A percentile compares a stretch with the other conserved stretches of the same genome.
Evolutionary conservation across 2,888 invertebrate genomes (phyloP).

Genomic region (Tortricodes alternella): DNA sequence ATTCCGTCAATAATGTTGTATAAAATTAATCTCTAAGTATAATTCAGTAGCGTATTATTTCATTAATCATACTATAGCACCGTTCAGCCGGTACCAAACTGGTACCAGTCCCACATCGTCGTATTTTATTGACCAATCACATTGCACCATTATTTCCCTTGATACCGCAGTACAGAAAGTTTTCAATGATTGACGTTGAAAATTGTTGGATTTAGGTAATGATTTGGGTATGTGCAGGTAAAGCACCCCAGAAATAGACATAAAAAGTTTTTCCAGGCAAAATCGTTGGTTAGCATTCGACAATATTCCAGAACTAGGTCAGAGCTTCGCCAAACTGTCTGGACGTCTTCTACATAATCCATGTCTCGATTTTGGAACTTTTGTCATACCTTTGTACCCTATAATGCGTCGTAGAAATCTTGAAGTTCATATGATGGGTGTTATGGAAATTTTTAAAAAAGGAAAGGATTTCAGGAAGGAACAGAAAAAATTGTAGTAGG

Average conservation of each 20-base stretch:
- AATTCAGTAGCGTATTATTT: too few relatives aligned
- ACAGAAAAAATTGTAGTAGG: too few relatives aligned
- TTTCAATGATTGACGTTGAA: too few relatives aligned
- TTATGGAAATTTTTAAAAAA: too few relatives aligned
- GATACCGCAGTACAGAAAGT: neutral
- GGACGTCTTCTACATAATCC: neutral
- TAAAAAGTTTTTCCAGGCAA: neutral
- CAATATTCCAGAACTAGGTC: conserved; percentile 16
- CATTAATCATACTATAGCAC: too few relatives aligned
- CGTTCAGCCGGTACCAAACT: too few relatives aligned
- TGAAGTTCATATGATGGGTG: too few relatives aligned
- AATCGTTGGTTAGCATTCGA: neutral
- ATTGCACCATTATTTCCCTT: conserved; percentile 2
- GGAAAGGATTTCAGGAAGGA: too few relatives aligned
- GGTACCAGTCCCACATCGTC: neutral
- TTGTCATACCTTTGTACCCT: neutral
- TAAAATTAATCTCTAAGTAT: too few relatives aligned
- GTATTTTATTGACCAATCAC: neutral
- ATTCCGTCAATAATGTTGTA: too few relatives aligned
- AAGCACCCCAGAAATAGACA: neutral
- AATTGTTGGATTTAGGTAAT: neutral
- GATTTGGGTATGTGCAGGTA: neutral
- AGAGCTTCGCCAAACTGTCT: conserved; percentile 22
- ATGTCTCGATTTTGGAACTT: neutral
- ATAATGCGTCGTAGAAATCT: too few relatives aligned